phyloP scores from a whole-genome alignment of 2,888 invertebrate genomes.

The Acrobasis consociella region DNA sequence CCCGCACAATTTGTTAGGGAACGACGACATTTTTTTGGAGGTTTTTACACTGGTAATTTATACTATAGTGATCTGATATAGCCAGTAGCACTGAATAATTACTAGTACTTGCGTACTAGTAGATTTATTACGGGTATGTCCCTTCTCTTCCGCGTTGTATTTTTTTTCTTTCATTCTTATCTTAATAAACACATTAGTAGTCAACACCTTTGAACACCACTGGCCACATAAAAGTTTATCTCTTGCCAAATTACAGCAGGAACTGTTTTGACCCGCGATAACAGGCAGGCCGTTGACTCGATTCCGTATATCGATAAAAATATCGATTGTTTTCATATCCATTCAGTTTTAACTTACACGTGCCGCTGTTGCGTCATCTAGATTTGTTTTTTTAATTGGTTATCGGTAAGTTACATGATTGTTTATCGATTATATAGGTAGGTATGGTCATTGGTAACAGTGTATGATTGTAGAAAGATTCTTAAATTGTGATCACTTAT shows the following conservation, averaged over 20 bases:
- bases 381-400: neutral
- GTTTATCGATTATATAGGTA: no score
- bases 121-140: no score
- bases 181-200: neutral
- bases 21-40: no score
- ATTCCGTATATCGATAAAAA: constrained; percentile 39
- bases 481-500: no score
- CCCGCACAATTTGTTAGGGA: no score
- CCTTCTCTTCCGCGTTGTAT: no score
- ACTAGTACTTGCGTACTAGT: no score
- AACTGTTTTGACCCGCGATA: constrained; percentile 31
- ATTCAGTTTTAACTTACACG: constrained; percentile 42
- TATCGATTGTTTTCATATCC: constrained; percentile 50
- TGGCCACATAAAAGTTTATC: constrained; percentile 14
- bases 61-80: no score
- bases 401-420: neutral
- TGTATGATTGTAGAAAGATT: no score
- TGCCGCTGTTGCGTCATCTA: constrained; percentile 39
- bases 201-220: constrained; percentile 7
- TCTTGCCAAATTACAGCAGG: constrained; percentile 20
- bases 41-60: no score
- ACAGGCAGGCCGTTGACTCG: constrained; percentile 56
- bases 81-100: no score
- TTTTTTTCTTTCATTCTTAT: neutral
- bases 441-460: no score